Evolutionary conservation across 2,888 invertebrate species (phyloP).

Genomic region (Mamestra brassicae): DNA sequence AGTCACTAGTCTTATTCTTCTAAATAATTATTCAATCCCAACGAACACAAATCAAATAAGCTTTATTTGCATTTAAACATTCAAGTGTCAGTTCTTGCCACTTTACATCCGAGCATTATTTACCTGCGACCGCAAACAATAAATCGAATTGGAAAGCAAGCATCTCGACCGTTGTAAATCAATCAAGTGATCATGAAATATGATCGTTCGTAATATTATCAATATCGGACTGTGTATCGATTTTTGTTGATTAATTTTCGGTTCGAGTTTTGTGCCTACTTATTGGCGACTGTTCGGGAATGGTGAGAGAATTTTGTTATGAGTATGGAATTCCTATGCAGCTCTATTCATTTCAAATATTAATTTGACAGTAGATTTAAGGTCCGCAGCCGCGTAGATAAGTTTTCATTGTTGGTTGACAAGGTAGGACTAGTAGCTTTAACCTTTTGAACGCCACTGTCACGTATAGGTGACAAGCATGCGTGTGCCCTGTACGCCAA

Average conservation of each 20-base stretch:
- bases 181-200: conserved; percentile 85
- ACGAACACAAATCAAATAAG: conserved; percentile 25
- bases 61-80: conserved; percentile 25
- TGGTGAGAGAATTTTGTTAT: background rate
- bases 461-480: too few species aligned
- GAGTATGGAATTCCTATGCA: background rate
- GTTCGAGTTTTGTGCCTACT: conserved; percentile 60
- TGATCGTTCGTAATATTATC: conserved; percentile 82
- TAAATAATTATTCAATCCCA: background rate
- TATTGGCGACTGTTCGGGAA: conserved; percentile 15
- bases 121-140: conserved; percentile 79
- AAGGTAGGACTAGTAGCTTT: too few species aligned
- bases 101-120: conserved; percentile 66
- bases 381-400: too few species aligned
- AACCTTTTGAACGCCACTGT: too few species aligned
- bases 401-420: background rate
- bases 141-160: conserved; percentile 85
- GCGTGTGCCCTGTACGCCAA: too few species aligned
- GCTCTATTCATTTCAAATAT: background rate
- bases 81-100: conserved; percentile 67
- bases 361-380: too few species aligned
- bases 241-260: conserved; percentile 77
- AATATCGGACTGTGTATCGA: conserved; percentile 73
- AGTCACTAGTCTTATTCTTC: background rate
- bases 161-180: conserved; percentile 82